Evolutionary conservation across 1,140 invertebrate species (phyloP), one percentile per base, ranked within the genome.

Genomic region (Acromyrmex echinatior): DNA sequence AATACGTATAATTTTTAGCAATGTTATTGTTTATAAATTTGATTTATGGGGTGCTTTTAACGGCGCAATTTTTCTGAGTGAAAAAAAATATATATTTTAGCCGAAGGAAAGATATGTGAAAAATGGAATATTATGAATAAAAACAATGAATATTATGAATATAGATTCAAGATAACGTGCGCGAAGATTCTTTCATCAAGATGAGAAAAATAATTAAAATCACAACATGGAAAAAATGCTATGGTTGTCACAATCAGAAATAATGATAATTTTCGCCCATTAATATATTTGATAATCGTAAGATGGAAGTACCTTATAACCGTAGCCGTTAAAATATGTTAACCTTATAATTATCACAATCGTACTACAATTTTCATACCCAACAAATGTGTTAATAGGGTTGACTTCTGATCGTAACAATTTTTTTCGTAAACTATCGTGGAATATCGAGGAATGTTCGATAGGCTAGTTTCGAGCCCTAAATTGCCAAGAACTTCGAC

Each of bases 401-500:
- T 0, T 39, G 35, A 9, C 35, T 39, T 39, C 7, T 39, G 35
- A 7, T 45, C 39, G 39, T 12, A 9, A 7, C 39, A 45, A 1
- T 9, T 25, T 31, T 12, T 45, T 45, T 3, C 39, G 39, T 12
- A 0, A 53, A 9, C 18, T 9, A 28, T 14, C n/a, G 58, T 21
- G 28, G 28, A 25, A 60, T 65, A 60, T 86, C 6, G 58, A 39
- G 18, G 68, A 45, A 78, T 28, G 58, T 87, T 62, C 68, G 51
- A 21, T 14, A 49, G 9, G n/a, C 49, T 66, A 65, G 53, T 87
- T 84, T 84, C 70, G 31, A 66, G 16, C 1, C 4, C 60, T 45
- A 68, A 66, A 86, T 63, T 49, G 39, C 56, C 45, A 49, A 81
- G 65, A 63, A 63, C 66, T 62, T 39, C 9, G 14, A 71, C 66